A percentile compares a stretch with the other conserved stretches of the same genome.
phyloP scores from a whole-genome alignment of 2,888 invertebrate species.

The Stenurella melanura region DNA sequence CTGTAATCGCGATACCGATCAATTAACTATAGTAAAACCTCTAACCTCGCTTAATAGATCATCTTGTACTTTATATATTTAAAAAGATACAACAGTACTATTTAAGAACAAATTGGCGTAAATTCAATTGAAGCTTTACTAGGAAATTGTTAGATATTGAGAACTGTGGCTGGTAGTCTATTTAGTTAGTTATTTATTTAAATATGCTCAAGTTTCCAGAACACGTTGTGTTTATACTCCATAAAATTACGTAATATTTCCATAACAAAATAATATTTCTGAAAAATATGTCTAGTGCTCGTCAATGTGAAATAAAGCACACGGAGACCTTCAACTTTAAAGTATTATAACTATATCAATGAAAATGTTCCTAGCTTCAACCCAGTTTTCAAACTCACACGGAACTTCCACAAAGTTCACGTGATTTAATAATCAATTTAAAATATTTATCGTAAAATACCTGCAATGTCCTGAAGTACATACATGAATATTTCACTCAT shows the following conservation, averaged over 20 bases:
- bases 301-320: conserved; percentile 8
- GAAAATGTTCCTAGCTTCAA: conserved; percentile 9
- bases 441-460: not conserved
- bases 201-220: not conserved
- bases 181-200: too few relatives aligned
- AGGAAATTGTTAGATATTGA: too few relatives aligned
- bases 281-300: not conserved
- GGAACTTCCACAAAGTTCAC: not conserved
- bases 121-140: too few relatives aligned
- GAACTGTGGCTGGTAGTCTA: too few relatives aligned
- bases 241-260: not conserved
- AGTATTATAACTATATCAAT: not conserved
- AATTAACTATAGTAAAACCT: too few relatives aligned
- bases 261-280: not conserved
- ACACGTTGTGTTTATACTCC: not conserved
- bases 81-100: too few relatives aligned
- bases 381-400: conserved; percentile 13
- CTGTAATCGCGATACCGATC: too few relatives aligned
- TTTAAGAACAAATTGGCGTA: too few relatives aligned
- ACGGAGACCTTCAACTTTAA: conserved; percentile 20
- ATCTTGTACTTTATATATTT: too few relatives aligned
- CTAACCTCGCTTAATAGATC: too few relatives aligned
- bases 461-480: too few relatives aligned
- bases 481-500: too few relatives aligned
- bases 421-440: not conserved